These are phyloP conservation scores for Artibeus jamaicensis DNA, from an alignment of 2,797 vertebrate genomes.

Conservation along the genomic window DNA sequence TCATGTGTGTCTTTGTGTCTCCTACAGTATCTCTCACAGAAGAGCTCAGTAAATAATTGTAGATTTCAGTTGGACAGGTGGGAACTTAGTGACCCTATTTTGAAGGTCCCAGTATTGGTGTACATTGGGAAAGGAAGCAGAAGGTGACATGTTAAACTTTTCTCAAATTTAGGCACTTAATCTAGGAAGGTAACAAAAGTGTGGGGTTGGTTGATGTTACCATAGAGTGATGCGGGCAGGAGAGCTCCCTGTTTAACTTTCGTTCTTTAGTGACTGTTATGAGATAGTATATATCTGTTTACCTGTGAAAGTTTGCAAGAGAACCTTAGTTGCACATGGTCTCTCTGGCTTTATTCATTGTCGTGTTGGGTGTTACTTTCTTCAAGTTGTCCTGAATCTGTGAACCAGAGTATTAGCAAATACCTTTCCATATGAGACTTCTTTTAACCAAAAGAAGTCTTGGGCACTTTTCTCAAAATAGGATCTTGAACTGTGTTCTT, in stretches of 20 bases:
- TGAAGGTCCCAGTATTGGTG: not conserved
- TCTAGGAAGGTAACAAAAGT: not conserved
- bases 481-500: not conserved
- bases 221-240: not conserved
- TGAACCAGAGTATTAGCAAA: not conserved
- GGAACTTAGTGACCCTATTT: not conserved
- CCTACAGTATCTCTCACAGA: not conserved
- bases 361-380: not conserved
- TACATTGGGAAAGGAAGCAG: not conserved
- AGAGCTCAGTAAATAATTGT: not conserved
- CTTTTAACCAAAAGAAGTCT: not conserved
- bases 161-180: not conserved
- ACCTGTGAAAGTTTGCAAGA: not conserved
- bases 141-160: not conserved
- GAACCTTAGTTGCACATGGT: not conserved
- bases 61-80: not conserved
- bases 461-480: not conserved
- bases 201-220: not conserved
- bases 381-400: not conserved
- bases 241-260: not conserved
- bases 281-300: not conserved
- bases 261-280: not conserved
- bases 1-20: not conserved
- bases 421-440: not conserved
- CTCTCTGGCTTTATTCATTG: conserved; percentile 5